These are phyloP conservation scores for Gymnogyps californianus DNA, from an alignment of 2,113 vertebrate species.

Conservation along the genomic window DNA sequence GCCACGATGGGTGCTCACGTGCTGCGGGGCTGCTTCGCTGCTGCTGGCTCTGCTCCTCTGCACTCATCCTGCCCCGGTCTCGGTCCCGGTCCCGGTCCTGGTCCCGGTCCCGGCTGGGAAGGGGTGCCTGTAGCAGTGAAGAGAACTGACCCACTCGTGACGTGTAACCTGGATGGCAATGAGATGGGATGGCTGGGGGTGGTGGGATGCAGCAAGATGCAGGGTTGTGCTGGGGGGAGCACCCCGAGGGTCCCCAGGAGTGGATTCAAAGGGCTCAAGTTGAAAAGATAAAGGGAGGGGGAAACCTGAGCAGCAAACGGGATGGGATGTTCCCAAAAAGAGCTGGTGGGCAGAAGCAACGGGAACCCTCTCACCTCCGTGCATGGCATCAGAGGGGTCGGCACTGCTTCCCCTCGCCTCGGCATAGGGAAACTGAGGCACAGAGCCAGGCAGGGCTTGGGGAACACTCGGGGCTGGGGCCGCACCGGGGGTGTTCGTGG, in stretches of 20 bases:
- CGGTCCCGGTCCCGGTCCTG: no score
- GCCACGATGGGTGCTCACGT: not conserved
- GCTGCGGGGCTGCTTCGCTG: not conserved
- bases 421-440: not conserved
- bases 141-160: not conserved
- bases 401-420: fast-evolving
- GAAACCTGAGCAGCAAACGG: not conserved
- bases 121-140: no score
- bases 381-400: not conserved
- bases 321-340: not conserved
- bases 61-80: not conserved
- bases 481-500: not conserved
- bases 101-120: fast-evolving
- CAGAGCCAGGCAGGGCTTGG: not conserved
- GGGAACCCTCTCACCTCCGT: fast-evolving
- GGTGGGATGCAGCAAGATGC: not conserved
- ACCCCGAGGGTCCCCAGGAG: not conserved
- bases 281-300: not conserved
- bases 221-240: not conserved
- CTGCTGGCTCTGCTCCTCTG: not conserved
- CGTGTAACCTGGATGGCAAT: not conserved
- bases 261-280: fast-evolving
- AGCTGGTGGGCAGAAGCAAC: not conserved
- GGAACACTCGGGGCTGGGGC: fast-evolving
- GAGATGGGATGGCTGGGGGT: not conserved